phyloP scores from a whole-genome alignment of 2,888 invertebrate genomes.

The Cheilosia pagana region DNA sequence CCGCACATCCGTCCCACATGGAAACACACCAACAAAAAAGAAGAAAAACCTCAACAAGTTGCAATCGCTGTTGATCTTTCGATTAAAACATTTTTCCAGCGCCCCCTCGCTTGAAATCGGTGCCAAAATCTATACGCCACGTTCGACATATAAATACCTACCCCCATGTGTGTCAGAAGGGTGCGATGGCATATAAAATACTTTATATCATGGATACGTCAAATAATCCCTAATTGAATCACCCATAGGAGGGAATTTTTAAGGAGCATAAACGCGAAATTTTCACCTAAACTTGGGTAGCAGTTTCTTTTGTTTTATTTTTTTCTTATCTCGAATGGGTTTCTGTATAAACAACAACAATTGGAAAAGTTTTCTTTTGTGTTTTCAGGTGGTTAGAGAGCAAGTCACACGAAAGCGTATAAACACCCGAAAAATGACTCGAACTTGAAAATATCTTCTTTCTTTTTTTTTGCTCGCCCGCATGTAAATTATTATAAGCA shows the following conservation, averaged over 20 bases:
- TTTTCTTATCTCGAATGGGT: conserved; percentile 23
- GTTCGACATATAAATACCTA: neutral
- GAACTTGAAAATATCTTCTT: conserved; percentile 19
- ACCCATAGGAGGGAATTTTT: conserved; percentile 31
- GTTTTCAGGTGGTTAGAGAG: neutral
- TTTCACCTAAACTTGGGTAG: conserved; percentile 28
- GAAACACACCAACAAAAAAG: neutral
- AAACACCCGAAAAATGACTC: neutral
- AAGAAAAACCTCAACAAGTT: conserved; percentile 53
- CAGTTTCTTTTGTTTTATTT: conserved; percentile 10
- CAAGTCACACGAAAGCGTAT: conserved; percentile 22
- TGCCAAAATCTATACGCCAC: conserved; percentile 51
- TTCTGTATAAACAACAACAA: conserved; percentile 38
- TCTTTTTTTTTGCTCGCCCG: neutral
- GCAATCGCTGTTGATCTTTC: conserved; percentile 49
- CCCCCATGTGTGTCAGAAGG: conserved; percentile 7
- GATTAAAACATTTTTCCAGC: conserved; percentile 51
- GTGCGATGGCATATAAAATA: conserved; percentile 18
- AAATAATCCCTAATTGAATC: conserved; percentile 66
- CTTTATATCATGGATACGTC: conserved; percentile 47
- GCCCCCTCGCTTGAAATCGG: conserved; percentile 33
- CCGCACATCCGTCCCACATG: neutral
- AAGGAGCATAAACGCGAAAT: conserved; percentile 25
- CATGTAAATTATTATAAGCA: conserved; percentile 38
- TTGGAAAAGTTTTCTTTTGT: conserved; percentile 30